Evolutionary conservation across 1,140 invertebrate species (phyloP), one percentile per base, ranked within the genome.

Genomic region (Drosophila trapezifrons): DNA sequence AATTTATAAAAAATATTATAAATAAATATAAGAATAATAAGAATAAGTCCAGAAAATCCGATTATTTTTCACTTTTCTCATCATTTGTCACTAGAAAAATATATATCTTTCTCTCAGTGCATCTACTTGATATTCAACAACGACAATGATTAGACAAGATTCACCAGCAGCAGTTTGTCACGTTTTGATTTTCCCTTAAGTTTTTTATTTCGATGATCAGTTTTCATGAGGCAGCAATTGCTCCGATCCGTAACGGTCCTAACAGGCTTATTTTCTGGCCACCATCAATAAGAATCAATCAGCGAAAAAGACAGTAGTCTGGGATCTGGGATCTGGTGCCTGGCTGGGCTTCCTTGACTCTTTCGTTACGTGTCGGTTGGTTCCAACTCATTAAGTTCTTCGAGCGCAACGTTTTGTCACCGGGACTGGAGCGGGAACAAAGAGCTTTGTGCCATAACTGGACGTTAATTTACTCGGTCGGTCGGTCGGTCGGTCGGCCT

Each of bases 341-440:
- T n/a, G n/a, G n/a, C n/a, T n/a, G n/a, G n/a, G n/a, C n/a, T 37
- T 43, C 47, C 32, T 62, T 60, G 46, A 10, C 20, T 35, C 35
- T 49, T 27, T 38, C 58, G 29, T 37, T 42, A 38, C 54, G 40
- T 43, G 40, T 43, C 71, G 52, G 76, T 87, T 87, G 56, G 75
- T 86, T 87, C 71, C 83, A 87, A 62, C 59, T 73, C 83, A 86
- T 89, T 83, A 87, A 67, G 71, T 83, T 87, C 77, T 49, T 60
- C 35, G 32, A 49, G 54, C 78, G 67, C 78, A 76, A 58, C 69
- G 76, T 78, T 71, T 87, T 89, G 83, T 83, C 83, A 87, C 52
- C 66, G 37, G 40, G 20, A 38, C 5, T 22, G 32, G 12, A 47
- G 45, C 45, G 35, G 27, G 35, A 66, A 85, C 78, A 75, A 80